Conservation (phyloP, 2,888 invertebrate genomes). For the Gryllus longicercus region DNA sequence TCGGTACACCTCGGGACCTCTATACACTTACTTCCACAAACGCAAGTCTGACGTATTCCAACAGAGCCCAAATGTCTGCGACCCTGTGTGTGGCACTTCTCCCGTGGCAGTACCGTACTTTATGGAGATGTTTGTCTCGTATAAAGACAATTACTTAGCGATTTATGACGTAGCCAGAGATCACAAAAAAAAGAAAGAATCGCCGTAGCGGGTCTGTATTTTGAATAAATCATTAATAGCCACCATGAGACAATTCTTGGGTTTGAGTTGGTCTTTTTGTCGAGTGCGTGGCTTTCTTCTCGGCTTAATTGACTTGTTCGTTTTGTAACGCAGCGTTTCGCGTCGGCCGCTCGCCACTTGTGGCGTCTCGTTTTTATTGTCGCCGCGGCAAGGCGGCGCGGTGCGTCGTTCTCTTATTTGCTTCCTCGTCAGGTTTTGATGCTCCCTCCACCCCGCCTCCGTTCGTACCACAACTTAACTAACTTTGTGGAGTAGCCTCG, state of each 20-base stretch:
- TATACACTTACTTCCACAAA: too few species aligned
- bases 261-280: background rate
- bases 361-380: background rate
- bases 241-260: background rate
- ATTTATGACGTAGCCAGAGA: background rate
- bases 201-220: background rate
- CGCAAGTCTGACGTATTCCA: too few species aligned
- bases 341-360: background rate
- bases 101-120: background rate
- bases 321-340: conserved; percentile 9
- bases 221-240: conserved; percentile 4
- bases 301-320: conserved; percentile 4
- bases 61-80: too few species aligned
- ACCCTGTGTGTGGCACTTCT: background rate
- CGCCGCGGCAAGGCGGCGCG: background rate
- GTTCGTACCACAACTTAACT: background rate
- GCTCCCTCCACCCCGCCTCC: background rate
- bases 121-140: conserved; percentile 17
- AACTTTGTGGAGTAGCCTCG: background rate
- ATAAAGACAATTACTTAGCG: conserved; percentile 8
- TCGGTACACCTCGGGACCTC: too few species aligned
- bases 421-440: conserved; percentile 6
- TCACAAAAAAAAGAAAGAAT: background rate
- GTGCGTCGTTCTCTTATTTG: background rate
- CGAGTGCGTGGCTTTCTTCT: conserved; percentile 11